Base-by-base conservation (phyloP, 2,888 invertebrate species). In the Himalopsyche tibetana region DNA sequence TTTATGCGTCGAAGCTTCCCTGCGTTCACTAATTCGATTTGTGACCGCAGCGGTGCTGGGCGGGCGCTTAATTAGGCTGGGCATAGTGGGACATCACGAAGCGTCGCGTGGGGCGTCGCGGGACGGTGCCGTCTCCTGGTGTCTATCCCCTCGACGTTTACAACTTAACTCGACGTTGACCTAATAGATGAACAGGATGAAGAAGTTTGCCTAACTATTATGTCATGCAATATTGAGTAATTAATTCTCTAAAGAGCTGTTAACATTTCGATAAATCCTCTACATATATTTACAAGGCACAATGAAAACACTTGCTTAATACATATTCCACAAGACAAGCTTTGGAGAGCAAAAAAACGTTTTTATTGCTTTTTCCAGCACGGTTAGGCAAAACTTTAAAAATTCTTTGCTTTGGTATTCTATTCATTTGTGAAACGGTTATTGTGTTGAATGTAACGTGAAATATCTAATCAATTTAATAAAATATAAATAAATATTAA, bases 21-120 rank as follows among this genome's bases (percentile, higher is more conserved):
- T 19, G 42, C 9, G 82, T 80, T 63, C 81, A 42, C 82, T 85
- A 82, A 85, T 82, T 85, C 63, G 82, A 85, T 85, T 82, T 85
- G 85, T 82, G 83, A 55, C 82, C 56, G 19, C 69, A 56, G 28
- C 19, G 63, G 28, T 28, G 19, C 11, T 3, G 19, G 63, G 28
- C 19, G 0, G 19, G 11, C 2, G 63, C 63, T 63, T 63, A 63
- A 63, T 63, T 63, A 19, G 63, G 63, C 19, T 63, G 63, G 63
- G 63, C 19, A 28, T 63, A n/a, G 19, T 19, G 63, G 63, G 8
- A 63, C 63, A 11, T n/a, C 63, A 28, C 8, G 51, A 51, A 15
- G 15, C 15, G 51, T 51, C 51, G 15, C 51, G 51, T 15, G 4
- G 51, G 12, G 19, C 63, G 63, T 19, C 63, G 19, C 11, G 63